These are phyloP conservation scores for Eulemur rufifrons DNA, from an alignment of 2,113 vertebrate species.

Conservation along the genomic window DNA sequence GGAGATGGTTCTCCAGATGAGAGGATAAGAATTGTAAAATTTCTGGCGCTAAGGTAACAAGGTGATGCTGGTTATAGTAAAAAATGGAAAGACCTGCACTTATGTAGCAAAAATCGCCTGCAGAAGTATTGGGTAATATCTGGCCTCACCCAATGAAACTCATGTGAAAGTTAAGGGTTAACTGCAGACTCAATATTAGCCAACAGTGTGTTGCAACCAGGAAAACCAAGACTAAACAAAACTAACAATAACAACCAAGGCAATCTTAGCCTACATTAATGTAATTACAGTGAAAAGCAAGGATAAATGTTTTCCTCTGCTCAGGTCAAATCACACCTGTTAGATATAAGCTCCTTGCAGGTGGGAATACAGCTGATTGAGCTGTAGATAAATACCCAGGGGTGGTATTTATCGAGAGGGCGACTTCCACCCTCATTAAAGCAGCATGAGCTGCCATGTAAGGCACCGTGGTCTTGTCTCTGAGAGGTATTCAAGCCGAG, in stretches of 20 bases:
- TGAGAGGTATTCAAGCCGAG: not conserved
- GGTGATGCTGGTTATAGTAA: not conserved
- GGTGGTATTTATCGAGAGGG: not conserved
- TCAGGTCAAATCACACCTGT: not conserved
- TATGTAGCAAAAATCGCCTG: no score
- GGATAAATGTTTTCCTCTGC: not conserved
- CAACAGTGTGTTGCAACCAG: not conserved
- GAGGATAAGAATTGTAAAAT: not conserved
- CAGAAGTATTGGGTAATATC: not conserved
- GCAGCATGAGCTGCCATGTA: not conserved
- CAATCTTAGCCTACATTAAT: not conserved
- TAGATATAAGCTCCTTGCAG: not conserved
- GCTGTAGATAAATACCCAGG: not conserved
- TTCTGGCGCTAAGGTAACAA: not conserved
- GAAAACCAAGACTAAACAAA: not conserved
- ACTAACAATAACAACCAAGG: not conserved
- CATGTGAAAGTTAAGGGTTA: not conserved
- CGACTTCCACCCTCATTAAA: no score
- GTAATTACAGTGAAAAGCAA: not conserved
- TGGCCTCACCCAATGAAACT: not conserved
- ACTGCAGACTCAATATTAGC: not conserved
- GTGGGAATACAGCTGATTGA: not conserved
- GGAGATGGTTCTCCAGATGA: not conserved
- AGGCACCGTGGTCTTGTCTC: not conserved
- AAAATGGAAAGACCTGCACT: not conserved